Base-by-base conservation (phyloP, 2,888 invertebrate genomes). In the Eucera pruinosa region DNA sequence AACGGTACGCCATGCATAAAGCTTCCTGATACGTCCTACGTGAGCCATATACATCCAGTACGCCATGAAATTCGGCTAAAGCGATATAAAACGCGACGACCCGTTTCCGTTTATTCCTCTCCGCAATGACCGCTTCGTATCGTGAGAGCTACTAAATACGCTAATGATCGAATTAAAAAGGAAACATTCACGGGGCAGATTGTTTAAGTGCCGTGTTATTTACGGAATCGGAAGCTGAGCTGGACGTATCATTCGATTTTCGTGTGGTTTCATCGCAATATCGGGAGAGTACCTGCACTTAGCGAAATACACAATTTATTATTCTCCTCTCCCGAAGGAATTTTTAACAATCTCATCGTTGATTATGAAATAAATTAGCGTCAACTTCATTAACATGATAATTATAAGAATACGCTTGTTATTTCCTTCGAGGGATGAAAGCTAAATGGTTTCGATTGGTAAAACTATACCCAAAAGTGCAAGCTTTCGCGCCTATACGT, bases 1-100 rank as follows among this genome's bases (percentile, higher is more conserved):
- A 83, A 77, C 61, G 61, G 73, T 71, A 68, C 62, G 62, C 60
- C 55, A 70, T 30, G 77, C 81, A 79, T 81, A 79, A 83, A 81
- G 79, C 77, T 81, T 65, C 72, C 74, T 57, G 83, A 81, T 83
- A 75, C 77, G 69, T 70, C 41, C 69, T 77, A 83, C 83, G 81
- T 79, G 83, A 81, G 60, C 5, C 30, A 78, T 62, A 55, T 80
- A 52, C 66, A 50, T 60, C 55, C 50, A 30, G 45, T 27, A 30
- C 9, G 67, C 33, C 54, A 64, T 47, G 71, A 77, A 81, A 76
- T 79, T 78, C 75, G 69, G 62, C 57, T 41, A 48, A 55, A 57
- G 20, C 70, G 55, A 36, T 71, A 78, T 77, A 75, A 81, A 79
- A 61, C 61, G 65, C 52, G 71, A 57, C 60, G 55, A 45, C 60